Percentiles rank a stretch among this genome's conserved stretches.
Evolutionary conservation across 2,888 invertebrate genomes (phyloP).

Genomic region (Napeogenes inachia): DNA sequence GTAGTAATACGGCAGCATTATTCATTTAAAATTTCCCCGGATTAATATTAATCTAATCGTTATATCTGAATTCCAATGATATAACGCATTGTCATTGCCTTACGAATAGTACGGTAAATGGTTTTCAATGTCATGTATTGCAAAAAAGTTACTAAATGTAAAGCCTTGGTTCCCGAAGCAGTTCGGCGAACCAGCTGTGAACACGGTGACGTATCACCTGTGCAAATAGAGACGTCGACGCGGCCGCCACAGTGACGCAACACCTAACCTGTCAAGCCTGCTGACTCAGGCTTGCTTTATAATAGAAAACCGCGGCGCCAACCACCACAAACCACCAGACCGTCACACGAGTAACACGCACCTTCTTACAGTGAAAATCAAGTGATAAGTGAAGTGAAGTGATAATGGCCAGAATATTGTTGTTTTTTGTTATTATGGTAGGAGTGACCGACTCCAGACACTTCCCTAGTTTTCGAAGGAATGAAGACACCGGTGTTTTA

Average conservation of each 20-base stretch:
- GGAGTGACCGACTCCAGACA: constrained; percentile 46
- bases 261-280: constrained; percentile 42
- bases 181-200: constrained; percentile 7
- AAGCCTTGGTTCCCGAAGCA: background rate
- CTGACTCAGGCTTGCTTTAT: constrained; percentile 64
- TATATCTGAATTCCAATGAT: background rate
- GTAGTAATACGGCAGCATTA: background rate
- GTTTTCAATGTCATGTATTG: too few relatives aligned
- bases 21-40: background rate
- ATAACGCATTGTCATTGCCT: background rate
- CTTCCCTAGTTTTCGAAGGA: constrained; percentile 58
- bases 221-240: constrained; percentile 30
- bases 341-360: constrained; percentile 55
- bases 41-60: background rate
- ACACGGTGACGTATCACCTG: constrained; percentile 42
- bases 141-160: background rate
- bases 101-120: background rate
- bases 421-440: constrained; percentile 54
- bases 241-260: constrained; percentile 41
- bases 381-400: constrained; percentile 38
- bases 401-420: constrained; percentile 56
- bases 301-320: constrained; percentile 50
- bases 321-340: constrained; percentile 55
- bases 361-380: constrained; percentile 13
- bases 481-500: constrained; percentile 40